phyloP scores from a whole-genome alignment of 2,113 vertebrate genomes.

The Amblyornis subalaris region DNA sequence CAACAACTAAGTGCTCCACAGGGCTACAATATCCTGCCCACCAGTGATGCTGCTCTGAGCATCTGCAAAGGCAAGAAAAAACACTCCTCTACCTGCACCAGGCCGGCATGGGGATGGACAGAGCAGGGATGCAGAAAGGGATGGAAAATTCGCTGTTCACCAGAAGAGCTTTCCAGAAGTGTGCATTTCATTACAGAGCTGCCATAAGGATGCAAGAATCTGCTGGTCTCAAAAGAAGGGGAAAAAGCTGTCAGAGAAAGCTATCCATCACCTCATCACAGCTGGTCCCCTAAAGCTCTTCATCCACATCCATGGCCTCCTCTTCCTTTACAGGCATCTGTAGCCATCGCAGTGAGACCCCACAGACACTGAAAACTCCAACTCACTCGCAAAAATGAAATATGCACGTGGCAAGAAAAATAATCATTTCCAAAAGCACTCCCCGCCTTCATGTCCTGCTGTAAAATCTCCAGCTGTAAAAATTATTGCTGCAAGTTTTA shows the following conservation, averaged over 20 bases:
- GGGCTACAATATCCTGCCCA: not conserved
- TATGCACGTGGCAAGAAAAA: not conserved
- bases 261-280: not conserved
- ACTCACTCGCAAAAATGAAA: not conserved
- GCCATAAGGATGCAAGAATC: not conserved
- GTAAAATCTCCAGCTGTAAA: not conserved
- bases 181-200: not conserved
- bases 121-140: not conserved
- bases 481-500: not conserved
- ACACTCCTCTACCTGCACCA: not conserved
- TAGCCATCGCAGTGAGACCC: not conserved
- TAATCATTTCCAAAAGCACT: not conserved
- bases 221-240: not conserved
- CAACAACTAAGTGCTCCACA: rapidly evolving
- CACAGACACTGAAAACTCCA: not conserved
- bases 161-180: not conserved
- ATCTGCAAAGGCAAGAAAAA: not conserved
- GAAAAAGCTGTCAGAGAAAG: not conserved
- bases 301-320: not conserved
- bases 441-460: not conserved
- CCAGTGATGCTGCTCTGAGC: not conserved
- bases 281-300: not conserved
- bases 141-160: not conserved
- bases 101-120: rapidly evolving
- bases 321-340: not conserved